Evolutionary conservation across 2,113 vertebrate species (phyloP).

Genomic region (Cavia porcellus): DNA sequence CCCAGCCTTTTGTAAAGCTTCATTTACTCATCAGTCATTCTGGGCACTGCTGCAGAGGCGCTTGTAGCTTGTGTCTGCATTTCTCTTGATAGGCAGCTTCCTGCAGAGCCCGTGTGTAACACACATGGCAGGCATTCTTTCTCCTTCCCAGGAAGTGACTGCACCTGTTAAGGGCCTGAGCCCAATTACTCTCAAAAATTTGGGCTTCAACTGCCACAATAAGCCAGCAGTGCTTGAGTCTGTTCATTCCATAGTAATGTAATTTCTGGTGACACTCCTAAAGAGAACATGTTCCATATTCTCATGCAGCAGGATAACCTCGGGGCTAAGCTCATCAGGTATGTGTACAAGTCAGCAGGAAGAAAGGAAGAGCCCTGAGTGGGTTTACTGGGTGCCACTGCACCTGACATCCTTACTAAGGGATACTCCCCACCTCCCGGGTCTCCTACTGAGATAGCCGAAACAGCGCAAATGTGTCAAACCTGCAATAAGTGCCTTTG

Average conservation of each 20-base stretch:
- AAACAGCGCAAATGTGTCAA: neutral
- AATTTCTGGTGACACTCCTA: neutral
- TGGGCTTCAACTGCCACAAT: neutral
- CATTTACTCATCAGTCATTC: neutral
- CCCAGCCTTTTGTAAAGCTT: neutral
- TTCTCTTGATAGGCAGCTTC: neutral
- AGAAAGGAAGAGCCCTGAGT: neutral
- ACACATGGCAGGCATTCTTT: neutral
- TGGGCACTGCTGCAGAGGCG: neutral
- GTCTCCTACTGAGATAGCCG: neutral
- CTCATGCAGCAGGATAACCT: neutral
- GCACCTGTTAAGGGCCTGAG: constrained; percentile 44
- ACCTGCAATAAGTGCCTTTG: neutral
- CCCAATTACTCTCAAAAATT: constrained; percentile 22
- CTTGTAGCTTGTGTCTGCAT: neutral
- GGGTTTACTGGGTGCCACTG: neutral
- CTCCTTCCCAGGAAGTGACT: neutral
- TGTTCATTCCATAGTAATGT: neutral
- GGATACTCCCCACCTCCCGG: neutral
- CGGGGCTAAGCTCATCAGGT: neutral
- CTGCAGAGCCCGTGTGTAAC: neutral
- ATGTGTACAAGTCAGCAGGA: neutral
- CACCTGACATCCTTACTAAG: neutral
- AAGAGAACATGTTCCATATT: neutral
- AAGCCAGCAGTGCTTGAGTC: neutral